These are phyloP conservation scores for Spilogale gracilis DNA, from an alignment of 2,113 vertebrate genomes.

Conservation along the genomic window DNA sequence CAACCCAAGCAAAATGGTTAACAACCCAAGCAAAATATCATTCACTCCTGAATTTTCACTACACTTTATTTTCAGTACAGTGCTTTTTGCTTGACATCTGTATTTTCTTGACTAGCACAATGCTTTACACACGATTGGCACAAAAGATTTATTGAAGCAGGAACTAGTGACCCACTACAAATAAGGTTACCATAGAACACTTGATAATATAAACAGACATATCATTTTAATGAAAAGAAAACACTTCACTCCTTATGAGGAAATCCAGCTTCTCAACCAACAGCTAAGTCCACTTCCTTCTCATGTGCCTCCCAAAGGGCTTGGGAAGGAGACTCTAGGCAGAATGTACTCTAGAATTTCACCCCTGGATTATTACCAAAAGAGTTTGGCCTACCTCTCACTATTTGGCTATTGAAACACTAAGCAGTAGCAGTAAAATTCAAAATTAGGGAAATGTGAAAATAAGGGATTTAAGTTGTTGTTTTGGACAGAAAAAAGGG, in stretches of 20 bases:
- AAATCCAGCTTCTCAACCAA: background rate
- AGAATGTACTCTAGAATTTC: conserved; percentile 11
- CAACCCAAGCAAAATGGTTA: background rate
- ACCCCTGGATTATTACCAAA: background rate
- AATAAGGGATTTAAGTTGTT: background rate
- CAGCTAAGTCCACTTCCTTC: conserved; percentile 4
- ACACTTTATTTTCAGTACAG: background rate
- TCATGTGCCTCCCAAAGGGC: background rate
- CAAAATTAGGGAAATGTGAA: background rate
- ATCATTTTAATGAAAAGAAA: conserved; percentile 10
- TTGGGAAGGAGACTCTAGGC: background rate
- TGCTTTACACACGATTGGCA: background rate
- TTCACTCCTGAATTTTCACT: background rate
- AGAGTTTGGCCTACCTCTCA: background rate
- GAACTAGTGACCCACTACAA: background rate
- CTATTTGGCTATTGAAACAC: background rate
- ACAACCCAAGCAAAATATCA: background rate
- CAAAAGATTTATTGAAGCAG: background rate
- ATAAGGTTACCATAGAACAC: background rate
- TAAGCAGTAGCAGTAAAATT: background rate
- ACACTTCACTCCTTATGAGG: background rate
- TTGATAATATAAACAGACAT: conserved; percentile 50
- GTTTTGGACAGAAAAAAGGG: background rate
- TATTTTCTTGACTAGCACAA: background rate
- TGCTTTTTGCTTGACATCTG: background rate